These are phyloP conservation scores for Salvelinus alpinus DNA, from an alignment of 2,113 vertebrate species.

Conservation along the genomic window DNA sequence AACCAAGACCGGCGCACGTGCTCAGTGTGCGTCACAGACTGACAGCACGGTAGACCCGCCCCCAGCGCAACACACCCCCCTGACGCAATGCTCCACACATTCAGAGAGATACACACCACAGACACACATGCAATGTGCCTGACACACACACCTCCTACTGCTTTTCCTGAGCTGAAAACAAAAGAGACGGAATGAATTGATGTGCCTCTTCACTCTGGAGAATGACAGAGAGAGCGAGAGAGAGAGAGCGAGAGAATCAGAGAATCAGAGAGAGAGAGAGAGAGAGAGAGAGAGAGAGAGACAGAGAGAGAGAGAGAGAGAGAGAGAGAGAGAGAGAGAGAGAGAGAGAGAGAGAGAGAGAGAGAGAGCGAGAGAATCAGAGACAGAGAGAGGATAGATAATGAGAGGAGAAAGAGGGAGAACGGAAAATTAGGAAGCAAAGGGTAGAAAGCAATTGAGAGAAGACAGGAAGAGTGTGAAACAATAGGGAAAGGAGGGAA, in stretches of 20 bases:
- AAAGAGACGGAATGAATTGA: conserved; percentile 62
- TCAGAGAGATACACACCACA: conserved; percentile 6
- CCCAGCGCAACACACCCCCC: conserved; percentile 70
- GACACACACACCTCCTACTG: conserved; percentile 32
- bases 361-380: conserved; percentile 7
- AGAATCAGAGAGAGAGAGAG: conserved; percentile 4
- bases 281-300: conserved; percentile 16
- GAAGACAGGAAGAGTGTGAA: background rate
- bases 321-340: conserved; percentile 6
- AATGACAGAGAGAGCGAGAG: conserved; percentile 25
- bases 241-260: background rate
- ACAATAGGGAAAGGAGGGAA: background rate
- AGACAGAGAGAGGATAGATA: conserved; percentile 1
- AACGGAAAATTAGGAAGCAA: conserved; percentile 4
- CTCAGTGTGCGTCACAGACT: conserved; percentile 77
- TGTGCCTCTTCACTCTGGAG: conserved; percentile 58
- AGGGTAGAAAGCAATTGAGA: background rate
- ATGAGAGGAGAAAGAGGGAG: background rate
- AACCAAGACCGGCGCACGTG: conserved; percentile 78
- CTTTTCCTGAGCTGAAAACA: conserved; percentile 17
- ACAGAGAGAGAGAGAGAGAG: background rate
- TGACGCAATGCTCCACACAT: conserved; percentile 69
- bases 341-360: background rate
- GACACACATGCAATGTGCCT: conserved; percentile 14
- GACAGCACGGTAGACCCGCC: conserved; percentile 75